A percentile compares a stretch with the other conserved stretches of the same genome.
Evolutionary conservation across 2,797 vertebrate species (phyloP).

Genomic region (Acipenser ruthenus): DNA sequence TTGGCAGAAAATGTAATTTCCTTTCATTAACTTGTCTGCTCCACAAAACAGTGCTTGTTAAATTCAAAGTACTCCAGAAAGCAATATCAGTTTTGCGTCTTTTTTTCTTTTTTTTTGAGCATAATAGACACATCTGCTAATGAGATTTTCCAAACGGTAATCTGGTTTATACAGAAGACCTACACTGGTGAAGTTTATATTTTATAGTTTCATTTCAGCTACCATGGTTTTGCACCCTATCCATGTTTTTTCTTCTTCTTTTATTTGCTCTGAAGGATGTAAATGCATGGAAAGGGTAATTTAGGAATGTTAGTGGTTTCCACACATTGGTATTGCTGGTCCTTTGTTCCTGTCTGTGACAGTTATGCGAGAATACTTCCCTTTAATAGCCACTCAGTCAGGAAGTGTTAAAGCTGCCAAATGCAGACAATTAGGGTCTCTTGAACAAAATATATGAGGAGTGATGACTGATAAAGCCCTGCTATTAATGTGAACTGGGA

Average conservation of each 20-base stretch:
- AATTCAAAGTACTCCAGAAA: conserved; percentile 76
- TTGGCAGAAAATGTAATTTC: conserved; percentile 81
- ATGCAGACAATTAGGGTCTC: conserved; percentile 81
- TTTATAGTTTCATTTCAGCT: conserved; percentile 21
- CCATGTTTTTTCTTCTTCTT: conserved; percentile 28
- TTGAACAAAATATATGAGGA: conserved; percentile 70
- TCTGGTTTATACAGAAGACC: conserved; percentile 23
- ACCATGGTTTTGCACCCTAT: neutral
- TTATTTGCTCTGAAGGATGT: conserved; percentile 61
- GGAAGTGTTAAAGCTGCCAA: conserved; percentile 90
- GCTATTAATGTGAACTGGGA: conserved; percentile 52
- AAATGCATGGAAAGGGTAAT: conserved; percentile 63
- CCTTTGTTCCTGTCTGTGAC: conserved; percentile 72
- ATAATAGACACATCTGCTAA: conserved; percentile 71
- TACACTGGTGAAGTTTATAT: conserved; percentile 22
- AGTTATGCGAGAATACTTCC: conserved; percentile 82
- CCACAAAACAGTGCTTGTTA: conserved; percentile 76
- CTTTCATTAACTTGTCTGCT: conserved; percentile 83
- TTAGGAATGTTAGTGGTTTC: conserved; percentile 66
- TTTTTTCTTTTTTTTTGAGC: conserved; percentile 39
- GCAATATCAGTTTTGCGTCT: conserved; percentile 66
- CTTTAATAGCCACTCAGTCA: conserved; percentile 83
- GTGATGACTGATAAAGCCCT: conserved; percentile 61
- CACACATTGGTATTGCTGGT: conserved; percentile 62
- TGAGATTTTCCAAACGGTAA: conserved; percentile 64